These are phyloP conservation scores for Watsonalla binaria DNA, from an alignment of 2,888 invertebrate genomes.

Conservation along the genomic window DNA sequence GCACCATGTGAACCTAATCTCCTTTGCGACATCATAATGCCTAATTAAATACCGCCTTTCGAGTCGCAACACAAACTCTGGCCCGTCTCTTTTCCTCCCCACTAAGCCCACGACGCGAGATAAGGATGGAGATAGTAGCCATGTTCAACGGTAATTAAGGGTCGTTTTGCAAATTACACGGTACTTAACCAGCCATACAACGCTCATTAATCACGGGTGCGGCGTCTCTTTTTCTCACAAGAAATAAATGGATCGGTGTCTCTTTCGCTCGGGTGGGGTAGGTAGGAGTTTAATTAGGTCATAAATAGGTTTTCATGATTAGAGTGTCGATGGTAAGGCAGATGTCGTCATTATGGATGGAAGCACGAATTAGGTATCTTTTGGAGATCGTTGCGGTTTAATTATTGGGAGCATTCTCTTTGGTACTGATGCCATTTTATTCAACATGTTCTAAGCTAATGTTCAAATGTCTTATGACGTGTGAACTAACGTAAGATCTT, in stretches of 20 bases:
- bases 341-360: conserved; percentile 51
- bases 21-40: conserved; percentile 74
- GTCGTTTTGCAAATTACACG: conserved; percentile 88
- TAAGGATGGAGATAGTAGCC: conserved; percentile 67
- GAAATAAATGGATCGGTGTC: conserved; percentile 24
- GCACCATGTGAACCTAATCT: conserved; percentile 73
- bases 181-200: conserved; percentile 85
- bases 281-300: conserved; percentile 77
- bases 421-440: too few species aligned
- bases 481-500: too few species aligned
- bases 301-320: conserved; percentile 78
- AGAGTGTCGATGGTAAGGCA: conserved; percentile 32
- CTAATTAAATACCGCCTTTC: conserved; percentile 74
- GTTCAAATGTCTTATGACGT: too few species aligned
- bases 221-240: conserved; percentile 47
- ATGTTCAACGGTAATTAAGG: conserved; percentile 81
- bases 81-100: conserved; percentile 43
- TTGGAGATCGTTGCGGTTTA: conserved; percentile 24
- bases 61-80: conserved; percentile 53
- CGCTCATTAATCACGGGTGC: conserved; percentile 80
- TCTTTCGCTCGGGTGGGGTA: conserved; percentile 41
- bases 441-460: too few species aligned
- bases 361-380: conserved; percentile 32
- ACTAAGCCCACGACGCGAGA: conserved; percentile 30
- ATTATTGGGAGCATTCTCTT: not conserved